phyloP scores from a whole-genome alignment of 2,113 vertebrate genomes.

The Cyanoramphus novaezelandiae region DNA sequence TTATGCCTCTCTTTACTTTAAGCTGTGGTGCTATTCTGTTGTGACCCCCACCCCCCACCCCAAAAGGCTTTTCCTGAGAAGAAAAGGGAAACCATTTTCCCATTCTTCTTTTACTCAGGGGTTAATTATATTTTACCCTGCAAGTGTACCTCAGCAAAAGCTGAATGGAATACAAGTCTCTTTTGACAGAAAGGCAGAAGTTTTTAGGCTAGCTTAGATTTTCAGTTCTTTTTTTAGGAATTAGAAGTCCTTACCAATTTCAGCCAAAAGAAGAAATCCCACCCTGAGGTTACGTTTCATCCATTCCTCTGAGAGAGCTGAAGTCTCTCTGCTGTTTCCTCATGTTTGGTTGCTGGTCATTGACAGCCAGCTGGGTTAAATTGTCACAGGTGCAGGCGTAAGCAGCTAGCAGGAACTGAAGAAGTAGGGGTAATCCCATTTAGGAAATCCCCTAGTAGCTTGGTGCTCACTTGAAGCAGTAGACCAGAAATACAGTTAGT shows the following conservation, averaged over 20 bases:
- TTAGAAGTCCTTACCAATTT: background rate
- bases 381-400: slow-evolving; percentile 37
- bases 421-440: background rate
- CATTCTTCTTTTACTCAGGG: background rate
- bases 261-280: background rate
- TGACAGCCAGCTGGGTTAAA: background rate
- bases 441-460: slow-evolving; percentile 48
- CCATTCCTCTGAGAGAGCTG: background rate
- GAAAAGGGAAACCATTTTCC: background rate
- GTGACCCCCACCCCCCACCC: background rate
- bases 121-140: background rate
- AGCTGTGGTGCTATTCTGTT: background rate
- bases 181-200: background rate
- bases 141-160: background rate
- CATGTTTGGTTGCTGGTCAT: background rate
- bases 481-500: slow-evolving; percentile 36
- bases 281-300: background rate
- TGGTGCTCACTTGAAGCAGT: background rate
- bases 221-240: background rate
- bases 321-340: background rate
- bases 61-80: slow-evolving; percentile 23
- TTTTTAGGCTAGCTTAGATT: background rate
- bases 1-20: background rate
- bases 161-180: background rate
- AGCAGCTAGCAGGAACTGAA: slow-evolving; percentile 29